Evolutionary conservation across 2,797 vertebrate genomes (phyloP), one percentile per base, ranked within the genome.

Genomic region (Caiman crocodilus): DNA sequence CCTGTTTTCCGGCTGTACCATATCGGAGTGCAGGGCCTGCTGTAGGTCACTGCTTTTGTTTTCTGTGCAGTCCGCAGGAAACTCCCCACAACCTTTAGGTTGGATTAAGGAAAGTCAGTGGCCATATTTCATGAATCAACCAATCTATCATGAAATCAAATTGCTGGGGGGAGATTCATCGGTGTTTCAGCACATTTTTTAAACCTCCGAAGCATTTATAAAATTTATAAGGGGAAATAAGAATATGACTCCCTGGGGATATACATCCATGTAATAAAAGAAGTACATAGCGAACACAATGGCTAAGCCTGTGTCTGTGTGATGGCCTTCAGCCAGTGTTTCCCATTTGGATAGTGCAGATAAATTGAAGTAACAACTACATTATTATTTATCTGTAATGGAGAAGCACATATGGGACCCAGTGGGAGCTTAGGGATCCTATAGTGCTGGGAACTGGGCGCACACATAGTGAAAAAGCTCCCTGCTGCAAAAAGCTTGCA

Each of bases 101-200:
- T 65, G 80, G 21, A 17, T 26, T 82, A 12, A 78, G 42, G 35
- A 77, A 92, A 73, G 25, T 77, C 76, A 21, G 14, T 78, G 78
- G 11, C 7, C 9, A 76, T 0, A 0, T 69, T 90, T 3, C 42
- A 50, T 32, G 58, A 88, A 65, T 94, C 81, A 86, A 81, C 25
- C 84, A 73, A 91, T 85, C n/a, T 30, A 82, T 4, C 26, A 58
- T 25, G 88, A 93, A 90, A 80, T 85, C n/a, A 84, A 10, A 14
- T 8, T 4, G 88, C 89, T 91, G 78, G 42, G 1, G 84, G 55
- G 83, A 80, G 67, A 80, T 74, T 76, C 77, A 69, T 95, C 32
- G 83, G 30, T 59, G 16, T 76, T 58, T 26, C 30, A 42, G 7
- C 26, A 78, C 14, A 6, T 21, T 76, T 85, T 91, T 80, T 32